Conservation (phyloP, 53 echinoderm and acorn worm genomes). For the Holothuria scabra region DNA sequence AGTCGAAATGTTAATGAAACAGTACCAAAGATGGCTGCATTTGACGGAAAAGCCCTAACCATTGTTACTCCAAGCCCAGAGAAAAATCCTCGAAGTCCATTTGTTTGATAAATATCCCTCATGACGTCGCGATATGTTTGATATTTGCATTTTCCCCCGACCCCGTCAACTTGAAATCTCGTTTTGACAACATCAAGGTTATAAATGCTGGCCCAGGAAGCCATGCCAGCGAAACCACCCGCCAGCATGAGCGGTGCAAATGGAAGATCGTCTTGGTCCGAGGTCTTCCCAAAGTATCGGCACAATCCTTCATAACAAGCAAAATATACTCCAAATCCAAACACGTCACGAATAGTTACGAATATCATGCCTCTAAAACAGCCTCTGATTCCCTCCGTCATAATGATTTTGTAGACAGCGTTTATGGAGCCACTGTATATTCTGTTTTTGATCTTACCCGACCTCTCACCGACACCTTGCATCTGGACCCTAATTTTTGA, state of each 20-base stretch:
- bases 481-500: slow-evolving; percentile 81
- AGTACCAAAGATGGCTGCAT: slow-evolving; percentile 35
- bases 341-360: slow-evolving; percentile 58
- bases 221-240: slow-evolving; percentile 75
- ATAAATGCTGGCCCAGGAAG: slow-evolving; percentile 63
- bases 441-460: slow-evolving; percentile 34
- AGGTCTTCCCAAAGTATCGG: slow-evolving; percentile 44
- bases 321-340: slow-evolving; percentile 75
- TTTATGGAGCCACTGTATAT: slow-evolving; percentile 73
- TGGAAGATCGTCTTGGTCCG: slow-evolving; percentile 51
- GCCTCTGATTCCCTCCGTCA: slow-evolving; percentile 66
- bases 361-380: slow-evolving; percentile 67
- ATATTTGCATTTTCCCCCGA: slow-evolving; percentile 24
- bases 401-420: slow-evolving; percentile 64
- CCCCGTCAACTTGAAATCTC: slow-evolving; percentile 72
- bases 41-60: slow-evolving; percentile 21
- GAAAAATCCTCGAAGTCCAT: slow-evolving; percentile 26
- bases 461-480: slow-evolving; percentile 69
- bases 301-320: slow-evolving; percentile 71
- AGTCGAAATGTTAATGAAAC: not conserved
- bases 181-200: slow-evolving; percentile 68
- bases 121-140: slow-evolving; percentile 6
- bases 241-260: slow-evolving; percentile 63
- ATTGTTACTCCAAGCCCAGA: slow-evolving; percentile 17
- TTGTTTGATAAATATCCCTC: slow-evolving; percentile 1